Evolutionary conservation across 2,797 vertebrate genomes (phyloP), one percentile per base, ranked within the genome.

Genomic region (Arnoldichthys spilopterus): DNA sequence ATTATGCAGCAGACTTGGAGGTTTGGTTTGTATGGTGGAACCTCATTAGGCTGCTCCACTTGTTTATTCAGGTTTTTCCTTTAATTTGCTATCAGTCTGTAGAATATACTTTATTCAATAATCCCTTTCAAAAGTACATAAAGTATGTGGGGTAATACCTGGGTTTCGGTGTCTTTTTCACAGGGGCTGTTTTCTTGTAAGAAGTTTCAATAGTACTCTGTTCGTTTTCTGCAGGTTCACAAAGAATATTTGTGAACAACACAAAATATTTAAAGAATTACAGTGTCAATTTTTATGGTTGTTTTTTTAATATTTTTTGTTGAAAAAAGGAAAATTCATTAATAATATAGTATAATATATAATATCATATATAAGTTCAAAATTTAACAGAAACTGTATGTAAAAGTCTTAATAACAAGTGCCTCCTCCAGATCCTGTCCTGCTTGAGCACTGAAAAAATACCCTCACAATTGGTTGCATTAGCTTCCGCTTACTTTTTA

Each of bases 221-320:
- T 34, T 45, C 69, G 43, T 74, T 78, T 54, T 80, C 85, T 88
- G 77, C 16, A 82, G 24, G 51, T 62, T 47, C 30, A 72, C 5
- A 68, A 28, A 68, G 37, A 43, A 15, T 18, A 32, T 16, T 67
- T 9, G 20, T 22, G 9, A 24, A 24, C 16, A 16, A 15, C 16
- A 59, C 22, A 4, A 16, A 58, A 26, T 26, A 13, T 45, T 45
- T 45, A 6, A 47, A 1, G 13, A 13, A 13, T 13, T 47, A 47
- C 43, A 47, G 43, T 47, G 11, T 47, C 13, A 37, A 3, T 3
- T 8, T 37, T 47, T 11, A 45, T 47, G 43, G n/a, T n/a, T 47
- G 11, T 59, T 59, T 30, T 15, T 49, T 20, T 6, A 3, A 13
- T 11, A 58, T 58, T 47, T n/a, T n/a, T n/a, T n/a, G n/a, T n/a